Conservation (phyloP, 2,113 vertebrate species). For the Telmatochromis bifrenatus region DNA sequence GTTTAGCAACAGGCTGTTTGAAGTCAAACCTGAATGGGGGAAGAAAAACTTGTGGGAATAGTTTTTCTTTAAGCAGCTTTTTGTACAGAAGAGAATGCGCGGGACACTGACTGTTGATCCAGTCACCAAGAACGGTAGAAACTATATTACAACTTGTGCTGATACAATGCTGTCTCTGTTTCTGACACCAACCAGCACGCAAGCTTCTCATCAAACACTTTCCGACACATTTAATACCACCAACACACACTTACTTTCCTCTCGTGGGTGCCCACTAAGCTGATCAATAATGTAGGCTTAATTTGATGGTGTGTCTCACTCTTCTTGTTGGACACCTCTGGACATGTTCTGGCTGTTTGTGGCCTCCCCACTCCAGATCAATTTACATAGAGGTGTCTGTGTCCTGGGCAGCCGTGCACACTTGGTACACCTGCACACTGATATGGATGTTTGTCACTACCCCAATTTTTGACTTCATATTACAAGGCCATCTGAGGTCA, state of each 20-base stretch:
- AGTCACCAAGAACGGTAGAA: background rate
- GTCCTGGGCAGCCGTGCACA: constrained; percentile 40
- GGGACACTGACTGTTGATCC: background rate
- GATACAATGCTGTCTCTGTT: background rate
- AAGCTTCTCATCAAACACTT: constrained; percentile 6
- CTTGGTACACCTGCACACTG: constrained; percentile 6
- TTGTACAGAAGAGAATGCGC: background rate
- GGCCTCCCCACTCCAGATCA: constrained; percentile 43
- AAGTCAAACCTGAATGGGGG: constrained; percentile 32
- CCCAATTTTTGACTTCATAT: constrained; percentile 28
- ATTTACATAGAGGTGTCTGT: constrained; percentile 65
- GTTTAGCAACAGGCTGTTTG: constrained; percentile 57
- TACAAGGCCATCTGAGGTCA: background rate
- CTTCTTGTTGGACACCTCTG: constrained; percentile 63
- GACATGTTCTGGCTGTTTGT: constrained; percentile 54
- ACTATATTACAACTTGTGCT: background rate
- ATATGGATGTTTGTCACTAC: background rate
- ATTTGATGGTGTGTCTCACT: constrained; percentile 63
- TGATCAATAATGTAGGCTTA: constrained; percentile 66
- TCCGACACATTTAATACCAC: constrained; percentile 38
- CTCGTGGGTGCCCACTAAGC: constrained; percentile 20
- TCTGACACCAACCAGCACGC: background rate
- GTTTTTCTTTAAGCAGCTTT: background rate
- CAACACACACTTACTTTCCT: constrained; percentile 45
- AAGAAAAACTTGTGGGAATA: background rate